These are phyloP conservation scores for Sebastes fasciatus DNA, from an alignment of 2,113 vertebrate species.

Conservation along the genomic window DNA sequence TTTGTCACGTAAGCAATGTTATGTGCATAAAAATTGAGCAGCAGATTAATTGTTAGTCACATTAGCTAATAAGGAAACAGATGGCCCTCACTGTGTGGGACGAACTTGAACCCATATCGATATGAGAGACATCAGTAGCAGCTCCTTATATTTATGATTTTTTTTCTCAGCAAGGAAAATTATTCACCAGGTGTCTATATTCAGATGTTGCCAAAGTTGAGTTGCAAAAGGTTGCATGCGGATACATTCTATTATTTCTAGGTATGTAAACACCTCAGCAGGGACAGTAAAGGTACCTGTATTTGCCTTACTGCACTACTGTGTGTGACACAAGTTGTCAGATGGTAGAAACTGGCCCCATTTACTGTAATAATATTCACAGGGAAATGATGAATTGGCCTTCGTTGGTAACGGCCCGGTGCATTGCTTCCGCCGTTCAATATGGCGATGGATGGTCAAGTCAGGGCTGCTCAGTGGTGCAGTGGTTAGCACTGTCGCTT, in stretches of 20 bases:
- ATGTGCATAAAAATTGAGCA: neutral
- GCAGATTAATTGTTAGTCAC: neutral
- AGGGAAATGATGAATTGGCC: neutral
- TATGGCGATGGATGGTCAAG: too few species aligned
- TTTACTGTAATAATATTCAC: neutral
- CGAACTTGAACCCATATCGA: neutral
- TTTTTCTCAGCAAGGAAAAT: neutral
- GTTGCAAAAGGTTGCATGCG: neutral
- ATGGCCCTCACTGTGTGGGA: neutral
- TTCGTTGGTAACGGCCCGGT: neutral
- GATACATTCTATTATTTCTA: too few species aligned
- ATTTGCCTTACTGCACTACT: too few species aligned
- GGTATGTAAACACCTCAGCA: too few species aligned
- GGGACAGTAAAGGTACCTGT: too few species aligned
- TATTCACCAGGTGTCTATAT: neutral
- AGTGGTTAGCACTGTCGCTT: too few species aligned
- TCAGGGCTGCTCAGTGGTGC: too few species aligned
- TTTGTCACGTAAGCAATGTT: neutral
- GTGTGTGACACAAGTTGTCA: too few species aligned
- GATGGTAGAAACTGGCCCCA: neutral
- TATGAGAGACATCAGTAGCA: neutral
- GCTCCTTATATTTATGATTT: neutral
- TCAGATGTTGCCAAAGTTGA: neutral
- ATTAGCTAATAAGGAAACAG: neutral
- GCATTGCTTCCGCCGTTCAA: neutral